phyloP scores from a whole-genome alignment of 2,113 vertebrate species.

The Channa argus region DNA sequence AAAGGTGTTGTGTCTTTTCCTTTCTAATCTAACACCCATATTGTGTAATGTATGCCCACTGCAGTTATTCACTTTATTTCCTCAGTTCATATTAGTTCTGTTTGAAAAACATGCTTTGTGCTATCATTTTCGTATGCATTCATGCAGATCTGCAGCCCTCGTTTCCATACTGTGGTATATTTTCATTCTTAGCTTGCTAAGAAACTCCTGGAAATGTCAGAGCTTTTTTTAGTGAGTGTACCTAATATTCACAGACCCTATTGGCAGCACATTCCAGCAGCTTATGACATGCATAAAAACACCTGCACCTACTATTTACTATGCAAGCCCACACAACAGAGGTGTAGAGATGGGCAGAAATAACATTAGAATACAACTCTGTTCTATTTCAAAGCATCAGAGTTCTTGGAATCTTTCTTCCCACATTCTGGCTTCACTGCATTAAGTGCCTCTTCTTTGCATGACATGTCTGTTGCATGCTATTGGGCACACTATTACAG shows the following conservation, averaged over 20 bases:
- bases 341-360: background rate
- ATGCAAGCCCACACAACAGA: background rate
- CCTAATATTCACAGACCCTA: background rate
- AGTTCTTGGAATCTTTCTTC: background rate
- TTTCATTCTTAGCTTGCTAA: constrained; percentile 7
- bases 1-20: constrained; percentile 7
- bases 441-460: too few species aligned
- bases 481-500: too few species aligned
- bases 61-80: background rate
- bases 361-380: background rate
- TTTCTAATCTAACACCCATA: constrained; percentile 23
- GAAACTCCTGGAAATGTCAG: background rate
- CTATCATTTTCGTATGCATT: background rate
- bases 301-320: background rate
- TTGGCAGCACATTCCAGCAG: background rate
- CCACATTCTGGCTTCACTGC: too few species aligned
- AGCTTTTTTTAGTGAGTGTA: background rate
- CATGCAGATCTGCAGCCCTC: background rate
- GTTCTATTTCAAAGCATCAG: background rate
- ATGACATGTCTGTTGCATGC: too few species aligned
- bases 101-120: background rate
- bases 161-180: background rate
- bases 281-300: background rate
- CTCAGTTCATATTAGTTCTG: background rate
- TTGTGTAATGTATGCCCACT: background rate